Base-by-base conservation (phyloP, 2,113 vertebrate species). In the Ptilonorhynchus violaceus region DNA sequence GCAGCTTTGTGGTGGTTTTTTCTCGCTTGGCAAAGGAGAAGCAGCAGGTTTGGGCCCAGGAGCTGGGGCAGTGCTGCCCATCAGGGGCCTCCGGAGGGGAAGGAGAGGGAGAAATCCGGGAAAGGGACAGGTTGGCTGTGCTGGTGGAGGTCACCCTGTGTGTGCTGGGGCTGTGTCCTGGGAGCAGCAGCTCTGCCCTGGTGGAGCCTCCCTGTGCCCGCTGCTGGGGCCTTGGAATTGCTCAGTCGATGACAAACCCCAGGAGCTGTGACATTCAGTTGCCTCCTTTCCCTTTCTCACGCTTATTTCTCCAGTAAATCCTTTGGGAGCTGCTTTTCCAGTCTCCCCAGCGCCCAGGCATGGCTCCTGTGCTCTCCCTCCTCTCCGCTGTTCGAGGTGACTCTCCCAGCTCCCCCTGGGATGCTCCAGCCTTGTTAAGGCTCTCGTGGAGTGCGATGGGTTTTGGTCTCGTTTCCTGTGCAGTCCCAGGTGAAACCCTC, bases 271-370 rank as follows among this genome's bases (percentile, higher is more conserved):
- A 1, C 13, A 4, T 33, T 42, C 7, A 1, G 27, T 8, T 8
- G 58, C 47, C 80, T 72, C 50, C 42, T 39, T 73, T 23, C 78
- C 85, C 37, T 55, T 37, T 11, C 47, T 16, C 35, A 7, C 24
- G 0, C 44, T 79, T 8, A 1, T 11, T 50, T 11, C 33, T 25
- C 28, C 15, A 15, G 7, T 2, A 9, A 24, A 18, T 42, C 46
- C 7, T 17, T 5, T 0, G 15, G 72, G 63, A 91, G 67, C 72
- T 42, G 85, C 75, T 58, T 60, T 67, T 27, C 53, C 89, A 23
- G 10, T 4, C 39, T 15, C 25, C 39, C 64, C 9, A 0, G 11
- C 0, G 8, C 55, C 31, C 2, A 8, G 35, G 10, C 2, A 0
- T 1, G 23, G 52, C 56, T 66, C 25, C 59, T 30, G 50, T 2